Percentiles rank a stretch among this genome's conserved stretches.
Evolutionary conservation across 1,140 invertebrate species (phyloP).

Genomic region (Apis laboriosa): DNA sequence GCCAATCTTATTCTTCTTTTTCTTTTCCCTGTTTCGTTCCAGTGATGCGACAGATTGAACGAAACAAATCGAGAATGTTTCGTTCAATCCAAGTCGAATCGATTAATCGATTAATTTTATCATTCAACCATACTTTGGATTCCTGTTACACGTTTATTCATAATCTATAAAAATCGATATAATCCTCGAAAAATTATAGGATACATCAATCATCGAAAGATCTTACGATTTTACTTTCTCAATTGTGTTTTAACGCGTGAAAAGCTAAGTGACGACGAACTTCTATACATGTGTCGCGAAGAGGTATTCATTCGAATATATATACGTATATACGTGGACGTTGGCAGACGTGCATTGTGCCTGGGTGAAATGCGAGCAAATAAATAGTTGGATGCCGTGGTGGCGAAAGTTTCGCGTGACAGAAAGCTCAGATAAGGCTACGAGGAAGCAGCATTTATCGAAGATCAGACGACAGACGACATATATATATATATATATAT

Average conservation of each 20-base stretch:
- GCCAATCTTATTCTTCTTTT: background rate
- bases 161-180: slow-evolving; percentile 27
- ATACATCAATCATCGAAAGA: background rate
- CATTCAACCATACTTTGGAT: slow-evolving; percentile 49
- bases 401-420: slow-evolving; percentile 36
- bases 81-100: slow-evolving; percentile 25
- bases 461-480: slow-evolving; percentile 10
- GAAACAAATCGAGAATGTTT: background rate
- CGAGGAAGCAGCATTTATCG: slow-evolving; percentile 39
- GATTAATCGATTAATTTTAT: slow-evolving; percentile 36
- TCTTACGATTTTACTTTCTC: background rate
- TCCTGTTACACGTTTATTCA: slow-evolving; percentile 58
- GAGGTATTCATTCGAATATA: slow-evolving; percentile 6
- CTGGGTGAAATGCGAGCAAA: slow-evolving; percentile 15
- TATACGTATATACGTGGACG: background rate
- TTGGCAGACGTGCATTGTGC: background rate
- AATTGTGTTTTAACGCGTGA: slow-evolving; percentile 9
- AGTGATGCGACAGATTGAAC: background rate
- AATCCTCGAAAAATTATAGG: background rate
- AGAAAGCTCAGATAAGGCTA: slow-evolving; percentile 28
- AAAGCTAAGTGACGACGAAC: background rate
- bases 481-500: no score
- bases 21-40: background rate
- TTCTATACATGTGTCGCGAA: no score
- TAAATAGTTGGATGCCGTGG: slow-evolving; percentile 13